Evolutionary conservation across 2,797 vertebrate species (phyloP).

Genomic region (Dendrocincla fuliginosa): DNA sequence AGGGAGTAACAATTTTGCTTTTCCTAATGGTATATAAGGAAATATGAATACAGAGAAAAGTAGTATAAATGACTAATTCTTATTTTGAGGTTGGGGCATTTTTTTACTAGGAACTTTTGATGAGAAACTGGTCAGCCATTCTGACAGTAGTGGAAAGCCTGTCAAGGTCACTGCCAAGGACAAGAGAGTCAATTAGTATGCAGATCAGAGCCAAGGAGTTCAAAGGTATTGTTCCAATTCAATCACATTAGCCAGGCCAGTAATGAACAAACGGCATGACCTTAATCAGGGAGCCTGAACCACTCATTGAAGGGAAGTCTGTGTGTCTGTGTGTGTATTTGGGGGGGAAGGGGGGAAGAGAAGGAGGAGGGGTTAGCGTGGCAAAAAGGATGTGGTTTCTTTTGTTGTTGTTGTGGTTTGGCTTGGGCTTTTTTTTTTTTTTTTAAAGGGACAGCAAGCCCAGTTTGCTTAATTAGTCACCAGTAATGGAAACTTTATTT

Average conservation of each 20-base stretch:
- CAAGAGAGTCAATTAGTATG: conserved; percentile 92
- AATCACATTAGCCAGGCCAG: conserved; percentile 94
- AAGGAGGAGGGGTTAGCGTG: conserved; percentile 46
- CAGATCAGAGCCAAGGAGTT: conserved; percentile 91
- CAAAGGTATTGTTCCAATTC: conserved; percentile 96
- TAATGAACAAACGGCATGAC: conserved; percentile 87
- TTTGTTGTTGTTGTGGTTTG: conserved; percentile 56
- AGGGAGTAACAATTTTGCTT: conserved; percentile 73
- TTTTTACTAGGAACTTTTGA: conserved; percentile 69
- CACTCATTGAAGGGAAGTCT: conserved; percentile 53
- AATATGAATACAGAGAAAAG: conserved; percentile 49
- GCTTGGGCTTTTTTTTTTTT: background rate
- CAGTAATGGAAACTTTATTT: conserved; percentile 43
- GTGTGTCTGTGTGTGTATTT: conserved; percentile 46
- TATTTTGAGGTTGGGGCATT: conserved; percentile 3
- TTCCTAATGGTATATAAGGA: conserved; percentile 47
- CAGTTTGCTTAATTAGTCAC: conserved; percentile 29
- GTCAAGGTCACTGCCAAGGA: conserved; percentile 91
- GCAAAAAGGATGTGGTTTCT: conserved; percentile 44
- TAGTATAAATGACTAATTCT: conserved; percentile 54
- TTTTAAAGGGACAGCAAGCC: background rate
- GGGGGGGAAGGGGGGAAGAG: background rate
- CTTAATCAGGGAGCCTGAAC: conserved; percentile 86
- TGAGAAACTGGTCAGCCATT: conserved; percentile 71
- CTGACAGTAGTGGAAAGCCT: conserved; percentile 69